phyloP scores from a whole-genome alignment of 1,140 invertebrate species.

The Megalopta genalis region DNA sequence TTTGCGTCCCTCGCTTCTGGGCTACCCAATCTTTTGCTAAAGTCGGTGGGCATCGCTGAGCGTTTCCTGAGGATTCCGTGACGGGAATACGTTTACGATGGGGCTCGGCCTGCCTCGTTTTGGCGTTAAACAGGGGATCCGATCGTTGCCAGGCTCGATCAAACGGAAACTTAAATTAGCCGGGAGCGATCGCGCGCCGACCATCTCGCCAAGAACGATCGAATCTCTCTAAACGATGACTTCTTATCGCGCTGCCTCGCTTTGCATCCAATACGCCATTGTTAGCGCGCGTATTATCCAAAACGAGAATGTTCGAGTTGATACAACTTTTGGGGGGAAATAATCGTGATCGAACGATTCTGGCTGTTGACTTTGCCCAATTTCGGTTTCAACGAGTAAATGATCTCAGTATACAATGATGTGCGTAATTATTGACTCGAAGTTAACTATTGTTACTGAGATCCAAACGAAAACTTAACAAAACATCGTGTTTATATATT shows the following conservation, averaged over 20 bases:
- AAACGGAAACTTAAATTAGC: not conserved
- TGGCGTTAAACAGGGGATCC: constrained; percentile 10
- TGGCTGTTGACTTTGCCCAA: constrained; percentile 19
- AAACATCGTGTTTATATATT: too few relatives aligned
- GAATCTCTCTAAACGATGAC: constrained; percentile 8
- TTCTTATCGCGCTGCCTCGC: not conserved
- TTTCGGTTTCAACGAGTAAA: constrained; percentile 6
- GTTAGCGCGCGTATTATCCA: too few relatives aligned
- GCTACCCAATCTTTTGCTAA: constrained; percentile 67
- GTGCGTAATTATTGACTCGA: too few relatives aligned
- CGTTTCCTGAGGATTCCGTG: constrained; percentile 70
- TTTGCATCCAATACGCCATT: too few relatives aligned
- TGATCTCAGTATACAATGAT: not conserved
- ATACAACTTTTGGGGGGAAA: too few relatives aligned
- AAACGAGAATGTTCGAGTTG: too few relatives aligned
- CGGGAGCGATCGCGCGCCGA: constrained; percentile 6
- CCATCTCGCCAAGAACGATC: not conserved
- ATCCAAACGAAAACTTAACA: too few relatives aligned
- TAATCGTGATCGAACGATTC: not conserved
- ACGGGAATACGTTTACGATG: constrained; percentile 56
- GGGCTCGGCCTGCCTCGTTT: not conserved
- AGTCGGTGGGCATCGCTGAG: constrained; percentile 73
- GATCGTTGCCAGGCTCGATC: constrained; percentile 26
- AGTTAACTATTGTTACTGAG: too few relatives aligned
- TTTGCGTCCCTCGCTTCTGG: constrained; percentile 62